Conservation (phyloP, 2,888 invertebrate species). For the Diplolepis rosae region DNA sequence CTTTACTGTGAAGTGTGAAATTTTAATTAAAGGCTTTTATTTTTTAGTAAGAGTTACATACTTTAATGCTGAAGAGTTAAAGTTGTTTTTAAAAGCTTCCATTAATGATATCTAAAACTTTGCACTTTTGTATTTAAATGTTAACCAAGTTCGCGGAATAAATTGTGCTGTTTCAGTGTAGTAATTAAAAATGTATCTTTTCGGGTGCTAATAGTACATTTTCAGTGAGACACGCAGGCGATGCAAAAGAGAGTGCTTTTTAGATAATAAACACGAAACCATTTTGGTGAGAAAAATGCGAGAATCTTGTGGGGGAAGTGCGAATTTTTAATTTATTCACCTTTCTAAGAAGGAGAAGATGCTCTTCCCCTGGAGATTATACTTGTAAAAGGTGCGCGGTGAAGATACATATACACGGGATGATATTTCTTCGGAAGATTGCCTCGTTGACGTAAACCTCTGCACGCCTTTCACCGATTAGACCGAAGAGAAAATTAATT, state of each 20-base stretch:
- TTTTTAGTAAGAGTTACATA: background rate
- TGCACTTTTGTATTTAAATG: background rate
- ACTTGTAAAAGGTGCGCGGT: constrained; percentile 3
- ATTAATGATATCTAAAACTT: constrained; percentile 11
- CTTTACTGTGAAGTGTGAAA: background rate
- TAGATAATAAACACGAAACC: constrained; percentile 30
- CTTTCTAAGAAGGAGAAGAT: background rate
- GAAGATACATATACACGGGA: constrained; percentile 22
- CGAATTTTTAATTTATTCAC: constrained; percentile 30
- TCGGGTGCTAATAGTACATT: constrained; percentile 18
- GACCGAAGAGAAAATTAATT: constrained; percentile 47
- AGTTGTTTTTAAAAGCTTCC: background rate
- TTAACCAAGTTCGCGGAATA: constrained; percentile 14
- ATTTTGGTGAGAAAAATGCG: constrained; percentile 9
- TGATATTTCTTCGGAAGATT: constrained; percentile 30
- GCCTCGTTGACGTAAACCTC: constrained; percentile 26
- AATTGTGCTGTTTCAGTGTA: background rate
- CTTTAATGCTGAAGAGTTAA: background rate
- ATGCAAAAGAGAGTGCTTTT: constrained; percentile 29
- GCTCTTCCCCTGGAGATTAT: background rate
- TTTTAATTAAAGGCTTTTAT: background rate
- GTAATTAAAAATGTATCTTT: constrained; percentile 25
- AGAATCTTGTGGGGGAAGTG: constrained; percentile 14
- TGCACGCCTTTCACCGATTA: constrained; percentile 41
- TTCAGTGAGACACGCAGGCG: constrained; percentile 20